Conservation (phyloP, 1,140 invertebrate species). For the Radopholus similis region DNA sequence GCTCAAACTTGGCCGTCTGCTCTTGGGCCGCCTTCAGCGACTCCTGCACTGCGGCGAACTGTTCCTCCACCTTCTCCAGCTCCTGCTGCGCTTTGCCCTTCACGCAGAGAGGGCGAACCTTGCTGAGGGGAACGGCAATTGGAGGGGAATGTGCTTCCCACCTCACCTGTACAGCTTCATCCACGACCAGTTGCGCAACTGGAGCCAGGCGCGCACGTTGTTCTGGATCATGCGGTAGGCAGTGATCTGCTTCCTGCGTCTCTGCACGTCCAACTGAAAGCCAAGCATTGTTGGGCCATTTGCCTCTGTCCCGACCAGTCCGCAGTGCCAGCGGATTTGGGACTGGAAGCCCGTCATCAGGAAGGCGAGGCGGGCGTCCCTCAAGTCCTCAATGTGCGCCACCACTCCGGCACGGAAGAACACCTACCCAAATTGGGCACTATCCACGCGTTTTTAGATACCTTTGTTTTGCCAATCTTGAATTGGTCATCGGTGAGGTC, state of each 20-base stretch:
- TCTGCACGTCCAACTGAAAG: constrained; percentile 44
- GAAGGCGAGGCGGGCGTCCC: constrained; percentile 93
- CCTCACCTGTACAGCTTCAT: constrained; percentile 26
- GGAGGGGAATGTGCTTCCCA: no score
- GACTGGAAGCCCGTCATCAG: constrained; percentile 95
- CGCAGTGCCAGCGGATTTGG: constrained; percentile 52
- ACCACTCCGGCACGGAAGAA: constrained; percentile 99
- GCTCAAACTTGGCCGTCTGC: constrained; percentile 97
- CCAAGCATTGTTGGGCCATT: neutral
- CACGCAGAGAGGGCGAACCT: constrained; percentile 20
- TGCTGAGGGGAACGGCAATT: neutral
- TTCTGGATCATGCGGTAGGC: constrained; percentile 94
- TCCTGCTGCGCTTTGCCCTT: constrained; percentile 65
- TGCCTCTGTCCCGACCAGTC: neutral
- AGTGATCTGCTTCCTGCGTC: constrained; percentile 66
- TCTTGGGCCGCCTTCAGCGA: constrained; percentile 74
- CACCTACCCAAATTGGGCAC: constrained; percentile 67
- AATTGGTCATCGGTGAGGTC: constrained; percentile 48
- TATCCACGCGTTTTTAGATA: constrained; percentile 38
- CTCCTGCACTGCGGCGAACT: constrained; percentile 84
- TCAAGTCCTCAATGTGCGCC: constrained; percentile 99
- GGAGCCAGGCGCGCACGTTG: constrained; percentile 95
- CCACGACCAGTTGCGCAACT: constrained; percentile 87
- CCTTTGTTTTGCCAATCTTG: constrained; percentile 56
- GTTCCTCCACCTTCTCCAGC: constrained; percentile 89